Base-by-base conservation (phyloP, 2,113 vertebrate genomes). In the Oreochromis spilurus region DNA sequence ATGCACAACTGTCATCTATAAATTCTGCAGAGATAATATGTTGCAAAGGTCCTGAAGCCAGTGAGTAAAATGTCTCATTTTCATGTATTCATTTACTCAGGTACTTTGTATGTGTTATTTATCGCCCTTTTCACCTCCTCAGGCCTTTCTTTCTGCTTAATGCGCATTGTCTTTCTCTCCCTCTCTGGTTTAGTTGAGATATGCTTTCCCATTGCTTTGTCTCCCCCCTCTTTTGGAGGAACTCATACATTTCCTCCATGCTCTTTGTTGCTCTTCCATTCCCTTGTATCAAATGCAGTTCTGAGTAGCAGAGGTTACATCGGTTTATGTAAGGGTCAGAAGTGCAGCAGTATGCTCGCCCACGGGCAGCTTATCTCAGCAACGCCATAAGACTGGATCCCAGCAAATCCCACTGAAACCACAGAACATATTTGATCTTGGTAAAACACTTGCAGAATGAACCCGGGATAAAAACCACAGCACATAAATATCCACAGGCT, bases 311-410 rank as follows among this genome's bases (percentile, higher is more conserved):
- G 87, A 93, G 90, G 90, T 87, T 93, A 88, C 62, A 91, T 88
- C 38, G 2, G 90, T 95, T 94, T 95, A 65, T 65, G 87, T 93
- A 90, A 85, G 84, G 95, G 95, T 95, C 94, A 95, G 79, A 82
- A 94, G 92, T 82, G 85, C 90, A 91, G 86, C 85, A 70, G 83
- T 70, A 72, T 88, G 84, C 87, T 92, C 79, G 87, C 94, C 92
- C 91, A 91, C 89, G 36, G 91, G 84, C 93, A 91, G 93, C 92
- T 93, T 93, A 95, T 94, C 91, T 93, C 78, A 65, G 87, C 83
- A 54, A 75, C 11, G 50, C 92, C 77, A 90, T 79, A 77, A 87
- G 78, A 95, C 85, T 70, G 80, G 90, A 93, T 89, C 87, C 86
- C 77, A 81, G 53, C 81, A 91, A 94, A 93, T 96, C 92, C 91